Evolutionary conservation across 2,888 invertebrate species (phyloP), one percentile per base, ranked within the genome.

Genomic region (Athetis lepigone): DNA sequence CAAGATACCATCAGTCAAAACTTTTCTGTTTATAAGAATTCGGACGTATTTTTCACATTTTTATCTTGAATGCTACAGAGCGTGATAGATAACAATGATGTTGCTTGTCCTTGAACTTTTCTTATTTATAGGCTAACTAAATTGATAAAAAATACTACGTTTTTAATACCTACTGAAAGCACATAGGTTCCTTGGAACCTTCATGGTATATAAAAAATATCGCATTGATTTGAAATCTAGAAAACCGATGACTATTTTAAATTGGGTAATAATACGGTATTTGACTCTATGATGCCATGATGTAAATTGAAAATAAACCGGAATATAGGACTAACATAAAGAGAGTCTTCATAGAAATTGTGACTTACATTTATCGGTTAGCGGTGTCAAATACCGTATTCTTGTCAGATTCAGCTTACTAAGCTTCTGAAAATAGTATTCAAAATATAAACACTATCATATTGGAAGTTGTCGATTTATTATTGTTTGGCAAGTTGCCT

Each of bases 61-160:
- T 50, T 57, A 39, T 55, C 37, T 59, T 13, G 7, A 49, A 50
- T 39, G 16, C 39, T 33, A 49, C 40, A 36, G 18, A 19, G 18
- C 2, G 13, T 33, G 29, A 13, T 36, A n/a, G 58, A 65, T 54
- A 64, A 42, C 21, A 29, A n/a, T 29, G 37, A 45, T 43, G n/a
- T 36, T 51, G 21, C 27, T 47, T 40, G 65, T 49, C 36, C 52
- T 70, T 65, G 33, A 60, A 51, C 16, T 51, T 47, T 39, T 33
- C 43, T 40, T 27, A 49, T 33, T 19, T 27, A 27, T 29, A 25
- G 27, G 4, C 18, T 13, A 43, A 37, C 8, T 9, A 3, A 40
- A 27, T 7, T 36, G 2, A 18, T 13, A 2, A 18, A 23, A 27
- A 13, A 33, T 9, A 11, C 18, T 19, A 29, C 2, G 11, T 29